Conservation (phyloP, 2,888 invertebrate species). For the Petrolisthes manimaculis region DNA sequence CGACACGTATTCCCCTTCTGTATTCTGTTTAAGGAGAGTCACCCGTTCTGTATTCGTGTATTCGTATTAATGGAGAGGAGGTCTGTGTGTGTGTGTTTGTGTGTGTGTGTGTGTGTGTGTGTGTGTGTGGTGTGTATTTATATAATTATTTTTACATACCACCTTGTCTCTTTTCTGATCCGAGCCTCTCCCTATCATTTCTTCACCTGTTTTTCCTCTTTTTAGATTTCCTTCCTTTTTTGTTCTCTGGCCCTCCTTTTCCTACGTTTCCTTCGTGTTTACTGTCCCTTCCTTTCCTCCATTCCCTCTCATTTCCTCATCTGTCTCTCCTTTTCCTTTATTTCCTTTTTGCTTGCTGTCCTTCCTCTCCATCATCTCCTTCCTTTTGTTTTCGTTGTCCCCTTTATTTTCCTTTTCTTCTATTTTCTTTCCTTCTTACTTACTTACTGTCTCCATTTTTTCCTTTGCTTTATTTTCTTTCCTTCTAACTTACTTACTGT, state of each 20-base stretch:
- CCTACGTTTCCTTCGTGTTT: background rate
- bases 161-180: too few species aligned
- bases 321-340: background rate
- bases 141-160: too few species aligned
- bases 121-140: too few species aligned
- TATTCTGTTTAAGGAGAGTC: too few species aligned
- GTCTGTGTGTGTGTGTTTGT: too few species aligned
- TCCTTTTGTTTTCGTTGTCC: background rate
- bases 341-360: background rate
- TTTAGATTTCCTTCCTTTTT: background rate
- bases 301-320: background rate
- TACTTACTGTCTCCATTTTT: background rate
- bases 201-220: background rate
- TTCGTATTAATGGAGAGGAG: too few species aligned
- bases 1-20: too few species aligned
- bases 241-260: background rate
- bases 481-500: background rate
- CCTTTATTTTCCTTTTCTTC: background rate
- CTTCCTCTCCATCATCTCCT: background rate
- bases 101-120: too few species aligned
- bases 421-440: too few species aligned
- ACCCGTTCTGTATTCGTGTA: too few species aligned
- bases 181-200: background rate
- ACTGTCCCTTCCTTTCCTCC: background rate
- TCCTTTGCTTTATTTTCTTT: background rate